Evolutionary conservation across 2,888 invertebrate species (phyloP).

Genomic region (Tenodera sinensis): DNA sequence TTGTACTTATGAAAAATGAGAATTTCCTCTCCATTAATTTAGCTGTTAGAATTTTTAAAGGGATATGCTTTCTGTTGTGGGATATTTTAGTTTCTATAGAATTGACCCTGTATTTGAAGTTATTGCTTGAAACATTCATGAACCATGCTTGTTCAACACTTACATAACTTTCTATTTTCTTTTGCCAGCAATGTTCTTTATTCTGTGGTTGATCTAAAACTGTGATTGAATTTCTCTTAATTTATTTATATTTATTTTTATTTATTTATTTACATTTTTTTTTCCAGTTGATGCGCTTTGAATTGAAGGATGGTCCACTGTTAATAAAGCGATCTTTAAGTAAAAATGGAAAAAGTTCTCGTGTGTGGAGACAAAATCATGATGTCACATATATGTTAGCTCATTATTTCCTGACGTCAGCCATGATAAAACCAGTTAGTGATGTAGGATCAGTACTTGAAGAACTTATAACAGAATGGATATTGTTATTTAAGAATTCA

Average conservation of each 20-base stretch:
- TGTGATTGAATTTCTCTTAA: background rate
- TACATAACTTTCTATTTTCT: background rate
- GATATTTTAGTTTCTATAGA: no score
- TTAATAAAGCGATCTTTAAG: conserved; percentile 51
- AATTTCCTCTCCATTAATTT: no score
- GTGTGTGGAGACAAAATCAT: conserved; percentile 52
- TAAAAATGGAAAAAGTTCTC: conserved; percentile 33
- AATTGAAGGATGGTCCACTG: conserved; percentile 52
- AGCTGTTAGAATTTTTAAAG: no score
- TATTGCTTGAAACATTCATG: no score
- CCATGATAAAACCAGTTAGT: conserved; percentile 51
- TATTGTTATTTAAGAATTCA: conserved; percentile 38
- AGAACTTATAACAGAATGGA: conserved; percentile 45
- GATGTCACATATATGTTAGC: conserved; percentile 55
- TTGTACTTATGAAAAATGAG: no score
- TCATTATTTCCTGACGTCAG: conserved; percentile 54
- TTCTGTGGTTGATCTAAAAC: background rate
- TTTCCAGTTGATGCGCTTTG: conserved; percentile 53
- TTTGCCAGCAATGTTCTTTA: background rate
- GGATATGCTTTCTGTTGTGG: no score
- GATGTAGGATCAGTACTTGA: conserved; percentile 40
- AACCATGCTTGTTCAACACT: background rate
- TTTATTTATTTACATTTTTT: conserved; percentile 12
- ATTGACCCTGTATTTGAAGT: no score
- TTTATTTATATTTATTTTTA: background rate